Conservation (phyloP, 2,888 invertebrate genomes). For the Tiliacea citrago region DNA sequence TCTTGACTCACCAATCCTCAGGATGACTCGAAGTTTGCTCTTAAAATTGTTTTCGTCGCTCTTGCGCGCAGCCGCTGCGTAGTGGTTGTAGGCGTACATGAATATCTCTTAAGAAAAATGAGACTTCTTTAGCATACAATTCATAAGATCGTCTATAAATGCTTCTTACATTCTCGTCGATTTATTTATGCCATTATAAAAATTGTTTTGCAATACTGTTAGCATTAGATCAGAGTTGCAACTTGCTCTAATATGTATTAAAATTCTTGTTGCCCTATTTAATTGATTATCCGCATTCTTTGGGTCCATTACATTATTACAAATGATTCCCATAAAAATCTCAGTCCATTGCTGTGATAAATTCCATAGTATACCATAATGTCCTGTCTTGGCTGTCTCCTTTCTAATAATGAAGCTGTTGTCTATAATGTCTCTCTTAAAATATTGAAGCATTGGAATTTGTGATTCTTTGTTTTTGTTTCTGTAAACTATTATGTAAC, state of each 20-base stretch:
- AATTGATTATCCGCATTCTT: slow-evolving; percentile 75
- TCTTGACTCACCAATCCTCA: slow-evolving; percentile 73
- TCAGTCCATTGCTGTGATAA: slow-evolving; percentile 41
- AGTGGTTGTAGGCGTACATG: slow-evolving; percentile 44
- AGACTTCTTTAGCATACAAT: slow-evolving; percentile 23
- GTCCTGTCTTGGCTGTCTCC: slow-evolving; percentile 8
- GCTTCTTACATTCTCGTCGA: slow-evolving; percentile 13
- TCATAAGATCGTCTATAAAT: slow-evolving; percentile 17
- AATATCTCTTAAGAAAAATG: slow-evolving; percentile 26
- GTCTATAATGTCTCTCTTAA: slow-evolving; percentile 8
- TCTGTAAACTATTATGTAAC: slow-evolving; percentile 50
- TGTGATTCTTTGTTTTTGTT: slow-evolving; percentile 44
- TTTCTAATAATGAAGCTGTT: slow-evolving; percentile 14
- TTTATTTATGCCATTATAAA: slow-evolving; percentile 27
- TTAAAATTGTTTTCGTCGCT: slow-evolving; percentile 63
- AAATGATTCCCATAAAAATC: slow-evolving; percentile 64
- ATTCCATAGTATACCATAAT: slow-evolving; percentile 20
- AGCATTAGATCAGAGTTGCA: slow-evolving; percentile 41
- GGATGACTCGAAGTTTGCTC: slow-evolving; percentile 65
- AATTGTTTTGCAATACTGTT: slow-evolving; percentile 22
- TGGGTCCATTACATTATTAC: slow-evolving; percentile 6
- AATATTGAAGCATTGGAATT: slow-evolving; percentile 39
- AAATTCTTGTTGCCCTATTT: slow-evolving; percentile 51
- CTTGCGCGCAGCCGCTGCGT: slow-evolving; percentile 37
- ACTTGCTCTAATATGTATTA: slow-evolving; percentile 38